Evolutionary conservation across 2,888 invertebrate genomes (phyloP).

Genomic region (Coelinius sp.): DNA sequence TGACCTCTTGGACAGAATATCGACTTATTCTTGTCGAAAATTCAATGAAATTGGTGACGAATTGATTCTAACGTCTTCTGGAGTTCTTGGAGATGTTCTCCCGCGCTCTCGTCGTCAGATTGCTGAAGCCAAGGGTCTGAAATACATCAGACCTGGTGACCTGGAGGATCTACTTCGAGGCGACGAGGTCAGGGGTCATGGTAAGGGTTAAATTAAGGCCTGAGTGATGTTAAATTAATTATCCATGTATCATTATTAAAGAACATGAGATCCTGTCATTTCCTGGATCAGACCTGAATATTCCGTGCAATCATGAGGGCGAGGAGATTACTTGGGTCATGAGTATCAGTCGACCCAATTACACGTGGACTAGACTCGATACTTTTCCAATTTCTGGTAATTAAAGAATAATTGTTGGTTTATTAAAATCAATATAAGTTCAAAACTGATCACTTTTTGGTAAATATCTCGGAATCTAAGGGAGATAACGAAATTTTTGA

Average conservation of each 20-base stretch:
- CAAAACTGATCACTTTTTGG: no score
- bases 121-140: slow-evolving; percentile 53
- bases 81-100: slow-evolving; percentile 45
- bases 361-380: slow-evolving; percentile 57
- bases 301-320: slow-evolving; percentile 57
- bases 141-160: slow-evolving; percentile 55
- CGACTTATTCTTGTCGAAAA: slow-evolving; percentile 52
- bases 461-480: no score
- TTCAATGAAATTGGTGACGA: slow-evolving; percentile 55
- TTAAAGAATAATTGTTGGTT: no score
- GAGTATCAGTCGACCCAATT: slow-evolving; percentile 56
- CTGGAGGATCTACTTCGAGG: slow-evolving; percentile 50
- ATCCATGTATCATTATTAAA: slow-evolving; percentile 26
- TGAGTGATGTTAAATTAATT: neutral
- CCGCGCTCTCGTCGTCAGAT: slow-evolving; percentile 49
- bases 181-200: slow-evolving; percentile 36
- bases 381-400: slow-evolving; percentile 54
- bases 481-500: no score
- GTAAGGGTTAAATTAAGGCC: neutral
- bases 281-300: slow-evolving; percentile 58
- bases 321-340: slow-evolving; percentile 56
- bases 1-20: slow-evolving; percentile 49
- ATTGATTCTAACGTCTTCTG: slow-evolving; percentile 51
- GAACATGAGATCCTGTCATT: slow-evolving; percentile 55
- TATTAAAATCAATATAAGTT: no score